A percentile compares a stretch with the other conserved stretches of the same genome.
Conservation (phyloP, 2,113 vertebrate species). For the Notothenia rossii region DNA sequence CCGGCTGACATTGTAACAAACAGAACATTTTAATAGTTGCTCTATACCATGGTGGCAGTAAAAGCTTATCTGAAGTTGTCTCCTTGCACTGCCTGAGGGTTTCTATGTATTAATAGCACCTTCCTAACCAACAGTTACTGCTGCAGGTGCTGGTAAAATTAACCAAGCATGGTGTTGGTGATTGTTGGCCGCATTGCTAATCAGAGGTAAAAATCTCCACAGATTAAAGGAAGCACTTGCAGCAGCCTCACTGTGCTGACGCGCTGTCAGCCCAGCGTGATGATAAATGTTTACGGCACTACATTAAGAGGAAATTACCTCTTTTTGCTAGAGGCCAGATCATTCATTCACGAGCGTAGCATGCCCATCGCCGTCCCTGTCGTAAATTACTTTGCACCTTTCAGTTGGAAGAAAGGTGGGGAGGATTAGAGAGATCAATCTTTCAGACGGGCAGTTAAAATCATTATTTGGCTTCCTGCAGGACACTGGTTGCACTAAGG, state of each 20-base stretch:
- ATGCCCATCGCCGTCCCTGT: constrained; percentile 52
- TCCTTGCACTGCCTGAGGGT: not conserved
- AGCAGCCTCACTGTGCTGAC: constrained; percentile 39
- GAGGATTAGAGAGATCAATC: constrained; percentile 78
- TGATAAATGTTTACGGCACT: constrained; percentile 80
- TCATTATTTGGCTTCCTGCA: constrained; percentile 81
- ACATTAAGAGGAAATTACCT: constrained; percentile 80
- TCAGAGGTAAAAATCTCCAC: constrained; percentile 59
- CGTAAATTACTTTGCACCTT: constrained; percentile 78
- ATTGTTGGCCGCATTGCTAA: constrained; percentile 37
- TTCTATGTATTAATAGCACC: constrained; percentile 37
- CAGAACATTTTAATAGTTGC: constrained; percentile 32
- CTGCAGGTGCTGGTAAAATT: constrained; percentile 40
- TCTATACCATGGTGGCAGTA: constrained; percentile 4
- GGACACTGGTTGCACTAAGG: constrained; percentile 67
- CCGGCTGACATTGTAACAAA: constrained; percentile 20
- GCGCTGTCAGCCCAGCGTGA: constrained; percentile 52
- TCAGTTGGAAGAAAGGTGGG: constrained; percentile 63
- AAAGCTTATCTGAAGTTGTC: constrained; percentile 29
- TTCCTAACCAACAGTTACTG: constrained; percentile 37
- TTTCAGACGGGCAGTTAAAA: constrained; percentile 76
- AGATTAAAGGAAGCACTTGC: constrained; percentile 51
- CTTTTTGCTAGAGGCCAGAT: constrained; percentile 72
- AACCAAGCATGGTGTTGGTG: constrained; percentile 37
- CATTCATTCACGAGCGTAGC: constrained; percentile 67